Base-by-base conservation (phyloP, 2,113 vertebrate species). In the Pleuronectes platessa region DNA sequence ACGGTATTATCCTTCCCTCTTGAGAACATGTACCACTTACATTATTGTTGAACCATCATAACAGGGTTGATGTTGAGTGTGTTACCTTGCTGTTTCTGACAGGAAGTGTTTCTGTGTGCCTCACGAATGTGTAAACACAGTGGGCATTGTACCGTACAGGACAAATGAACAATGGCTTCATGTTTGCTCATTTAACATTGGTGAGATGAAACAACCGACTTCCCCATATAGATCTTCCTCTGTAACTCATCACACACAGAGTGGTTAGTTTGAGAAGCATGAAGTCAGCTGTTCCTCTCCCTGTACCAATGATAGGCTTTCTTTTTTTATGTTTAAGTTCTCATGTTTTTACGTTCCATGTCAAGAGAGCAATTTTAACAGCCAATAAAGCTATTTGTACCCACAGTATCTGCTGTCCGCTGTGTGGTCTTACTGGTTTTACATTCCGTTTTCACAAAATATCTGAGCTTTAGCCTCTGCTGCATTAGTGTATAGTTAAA, bases 51-150 rank as follows among this genome's bases (percentile, higher is more conserved):
- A 31, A 31, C 31, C 31, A 31, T 31, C 31, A 7, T 6, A 31
- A 31, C 31, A 31, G 31, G 31, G 6, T 31, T 31, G 31, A 31
- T 1, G 31, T 31, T 31, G 6, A 31, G 31, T 31, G n/a, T 37
- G 5, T 4, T 35, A 26, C 58, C 23, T 68, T 70, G 35, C 35
- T 37, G 35, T 35, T 37, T 9, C 62, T 66, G 9, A 80, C 2
- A 77, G 70, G 69, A 86, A 85, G 69, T 69, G 35, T 76, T 67
- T 71, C 23, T 74, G 56, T n/a, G 74, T 58, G 55, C 49, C 65
- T 74, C 49, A 61, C 75, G 54, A 74, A 68, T 72, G 53, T 60
- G 21, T 64, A 59, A 66, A 86, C 64, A 82, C 81, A 78, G 58
- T 79, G 24, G 51, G 12, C 42, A 68, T 74, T 83, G 51, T 78